Percentiles rank a stretch among this genome's conserved stretches.
These are phyloP conservation scores for Boulengerochromis microlepis DNA, from an alignment of 2,113 vertebrate genomes.

Conservation along the genomic window DNA sequence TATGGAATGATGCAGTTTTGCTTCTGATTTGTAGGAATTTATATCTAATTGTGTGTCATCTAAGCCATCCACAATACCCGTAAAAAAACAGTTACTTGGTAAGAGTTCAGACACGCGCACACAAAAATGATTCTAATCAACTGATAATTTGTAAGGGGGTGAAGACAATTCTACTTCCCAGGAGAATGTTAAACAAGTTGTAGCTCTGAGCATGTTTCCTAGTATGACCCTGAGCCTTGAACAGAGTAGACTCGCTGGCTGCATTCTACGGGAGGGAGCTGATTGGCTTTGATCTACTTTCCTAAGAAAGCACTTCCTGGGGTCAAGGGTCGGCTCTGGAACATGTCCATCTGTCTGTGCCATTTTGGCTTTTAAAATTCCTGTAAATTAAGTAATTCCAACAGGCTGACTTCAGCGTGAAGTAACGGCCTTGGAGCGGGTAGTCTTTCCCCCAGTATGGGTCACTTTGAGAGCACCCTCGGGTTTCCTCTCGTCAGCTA, in stretches of 20 bases:
- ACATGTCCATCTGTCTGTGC: conserved; percentile 71
- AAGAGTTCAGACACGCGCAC: background rate
- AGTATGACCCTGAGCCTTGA: conserved; percentile 59
- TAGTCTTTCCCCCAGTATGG: conserved; percentile 17
- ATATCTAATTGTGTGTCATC: conserved; percentile 7
- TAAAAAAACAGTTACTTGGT: background rate
- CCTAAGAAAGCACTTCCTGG: conserved; percentile 69
- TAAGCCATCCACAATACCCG: background rate
- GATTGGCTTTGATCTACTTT: conserved; percentile 75
- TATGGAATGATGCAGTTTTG: conserved; percentile 5
- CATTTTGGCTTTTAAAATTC: conserved; percentile 73
- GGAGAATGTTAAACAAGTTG: conserved; percentile 64
- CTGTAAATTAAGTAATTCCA: conserved; percentile 69
- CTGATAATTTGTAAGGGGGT: conserved; percentile 59
- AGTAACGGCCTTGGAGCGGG: background rate
- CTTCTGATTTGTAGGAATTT: conserved; percentile 37
- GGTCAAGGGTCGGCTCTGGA: conserved; percentile 72
- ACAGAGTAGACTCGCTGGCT: conserved; percentile 64
- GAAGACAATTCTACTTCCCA: conserved; percentile 61
- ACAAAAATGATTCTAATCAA: conserved; percentile 19
- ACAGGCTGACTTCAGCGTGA: conserved; percentile 26
- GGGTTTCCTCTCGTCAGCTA: conserved; percentile 52
- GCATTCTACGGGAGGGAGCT: conserved; percentile 61
- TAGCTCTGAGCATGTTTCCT: conserved; percentile 52
- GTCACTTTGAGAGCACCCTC: conserved; percentile 25